phyloP scores from a whole-genome alignment of 2,113 vertebrate genomes.

The Bucco capensis region DNA sequence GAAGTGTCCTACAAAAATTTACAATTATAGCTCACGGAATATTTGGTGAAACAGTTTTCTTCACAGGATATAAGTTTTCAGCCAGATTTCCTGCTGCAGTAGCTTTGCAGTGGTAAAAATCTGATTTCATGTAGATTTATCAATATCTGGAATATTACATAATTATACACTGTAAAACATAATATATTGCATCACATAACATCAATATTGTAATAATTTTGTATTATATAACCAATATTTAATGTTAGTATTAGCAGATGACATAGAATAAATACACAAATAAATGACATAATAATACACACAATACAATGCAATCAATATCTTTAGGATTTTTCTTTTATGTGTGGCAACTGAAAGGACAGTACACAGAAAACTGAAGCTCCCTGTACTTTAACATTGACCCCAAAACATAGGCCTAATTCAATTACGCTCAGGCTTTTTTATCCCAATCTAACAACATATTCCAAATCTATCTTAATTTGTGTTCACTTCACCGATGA shows the following conservation, averaged over 20 bases:
- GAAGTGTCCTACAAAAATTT: conserved; percentile 38
- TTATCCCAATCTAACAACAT: background rate
- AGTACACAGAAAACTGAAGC: background rate
- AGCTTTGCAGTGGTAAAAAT: background rate
- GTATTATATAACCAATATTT: background rate
- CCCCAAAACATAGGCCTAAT: background rate
- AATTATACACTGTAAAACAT: background rate
- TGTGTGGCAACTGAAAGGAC: background rate
- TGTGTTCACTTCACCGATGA: background rate
- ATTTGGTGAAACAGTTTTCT: background rate
- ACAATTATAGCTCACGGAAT: background rate
- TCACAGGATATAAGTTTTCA: background rate
- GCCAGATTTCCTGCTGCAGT: background rate
- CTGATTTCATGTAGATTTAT: background rate
- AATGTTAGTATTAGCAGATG: background rate
- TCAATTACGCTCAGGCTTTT: background rate
- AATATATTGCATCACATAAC: background rate
- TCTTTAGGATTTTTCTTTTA: background rate
- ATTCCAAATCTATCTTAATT: background rate
- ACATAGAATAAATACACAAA: background rate
- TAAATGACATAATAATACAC: background rate
- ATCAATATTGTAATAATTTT: background rate
- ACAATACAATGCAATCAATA: background rate
- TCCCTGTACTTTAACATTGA: background rate
- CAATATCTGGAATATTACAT: background rate